Conservation (phyloP, 2,797 vertebrate species). For the Melopsittacus undulatus region DNA sequence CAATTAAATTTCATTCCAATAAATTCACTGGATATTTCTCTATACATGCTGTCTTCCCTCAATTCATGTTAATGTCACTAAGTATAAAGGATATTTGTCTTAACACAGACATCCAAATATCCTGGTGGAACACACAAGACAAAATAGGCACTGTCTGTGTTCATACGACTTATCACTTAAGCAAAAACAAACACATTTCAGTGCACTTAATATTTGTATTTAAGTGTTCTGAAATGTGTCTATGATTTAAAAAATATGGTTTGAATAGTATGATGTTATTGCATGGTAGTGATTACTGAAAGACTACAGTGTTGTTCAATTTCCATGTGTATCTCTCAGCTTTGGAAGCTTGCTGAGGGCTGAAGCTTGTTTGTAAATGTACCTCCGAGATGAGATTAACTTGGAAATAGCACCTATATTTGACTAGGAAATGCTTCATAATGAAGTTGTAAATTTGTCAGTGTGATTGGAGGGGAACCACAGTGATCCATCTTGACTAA, state of each 20-base stretch:
- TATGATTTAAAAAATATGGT: neutral
- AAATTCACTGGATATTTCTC: neutral
- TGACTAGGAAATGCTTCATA: neutral
- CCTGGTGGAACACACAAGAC: neutral
- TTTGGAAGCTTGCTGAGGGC: neutral
- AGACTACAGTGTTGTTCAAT: neutral
- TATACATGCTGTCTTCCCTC: neutral
- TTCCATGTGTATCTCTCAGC: neutral
- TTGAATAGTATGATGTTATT: neutral
- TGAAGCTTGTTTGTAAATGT: neutral
- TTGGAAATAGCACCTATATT: neutral
- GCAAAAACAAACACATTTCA: neutral
- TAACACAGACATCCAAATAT: neutral
- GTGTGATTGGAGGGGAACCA: neutral
- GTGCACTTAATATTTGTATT: neutral
- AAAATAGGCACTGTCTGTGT: neutral
- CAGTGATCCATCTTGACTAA: neutral
- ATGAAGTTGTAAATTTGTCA: neutral
- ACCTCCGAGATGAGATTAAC: neutral
- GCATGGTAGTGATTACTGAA: neutral
- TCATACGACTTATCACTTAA: neutral
- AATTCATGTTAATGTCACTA: neutral
- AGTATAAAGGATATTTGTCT: neutral
- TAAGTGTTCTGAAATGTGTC: neutral
- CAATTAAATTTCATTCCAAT: neutral